Evolutionary conservation across 1,140 invertebrate species (phyloP), one percentile per base, ranked within the genome.

Genomic region (Ylistrum balloti): DNA sequence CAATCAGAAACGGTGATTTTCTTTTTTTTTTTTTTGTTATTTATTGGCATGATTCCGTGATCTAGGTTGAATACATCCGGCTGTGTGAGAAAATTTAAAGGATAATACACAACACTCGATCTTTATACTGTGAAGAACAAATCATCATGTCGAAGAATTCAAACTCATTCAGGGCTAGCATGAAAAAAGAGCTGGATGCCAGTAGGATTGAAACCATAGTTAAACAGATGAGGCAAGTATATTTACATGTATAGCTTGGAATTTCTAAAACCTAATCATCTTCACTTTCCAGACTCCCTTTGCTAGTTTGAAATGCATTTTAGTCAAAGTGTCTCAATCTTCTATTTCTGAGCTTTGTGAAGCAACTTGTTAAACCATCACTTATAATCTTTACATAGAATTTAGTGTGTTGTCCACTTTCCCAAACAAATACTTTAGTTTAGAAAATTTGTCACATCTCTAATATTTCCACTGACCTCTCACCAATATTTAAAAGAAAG

Each of bases 61-160:
- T 74, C 9, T 74, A 74, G 56, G 56, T 74, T 74, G 56, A 74
- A 74, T n/a, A 3, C 56, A n/a, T 17, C 56, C 28, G 56, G 56
- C 17, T 22, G 17, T 74, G 22, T 74, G 56, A 74, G 56, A 74
- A 74, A 74, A 74, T 74, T 74, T 74, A 74, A n/a, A 74, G 56
- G 56, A 74, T 74, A 74, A 74, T 28, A 74, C 9, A 17, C 56
- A 74, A 74, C 56, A 28, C 56, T 74, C 13, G 56, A 74, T 5
- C 56, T 28, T 7, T 28, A 28, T 28, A 74, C 56, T 28, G 22
- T 28, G 56, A 74, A n/a, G 56, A 74, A 74, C 7, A 17, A n/a
- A 74, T 28, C 56, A 74, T 74, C 56, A 74, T 74, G 56, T 28
- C 56, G 56, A 74, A 74, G 56, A 74, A 28, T 74, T 74, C 56